phyloP scores from a whole-genome alignment of 2,113 vertebrate species.

The Grammomys surdaster region DNA sequence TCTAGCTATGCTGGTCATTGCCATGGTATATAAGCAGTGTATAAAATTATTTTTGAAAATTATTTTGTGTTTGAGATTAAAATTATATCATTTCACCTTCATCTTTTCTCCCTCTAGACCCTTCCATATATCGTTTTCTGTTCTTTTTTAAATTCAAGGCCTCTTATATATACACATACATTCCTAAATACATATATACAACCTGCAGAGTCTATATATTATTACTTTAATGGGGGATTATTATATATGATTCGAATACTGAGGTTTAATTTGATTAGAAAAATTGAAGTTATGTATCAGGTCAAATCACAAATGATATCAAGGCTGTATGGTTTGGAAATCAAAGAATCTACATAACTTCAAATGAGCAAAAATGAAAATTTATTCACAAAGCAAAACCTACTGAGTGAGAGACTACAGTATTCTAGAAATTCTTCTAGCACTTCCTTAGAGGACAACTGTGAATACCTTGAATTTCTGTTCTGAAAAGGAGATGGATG shows the following conservation, averaged over 20 bases:
- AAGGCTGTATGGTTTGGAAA: background rate
- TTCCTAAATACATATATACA: background rate
- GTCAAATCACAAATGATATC: background rate
- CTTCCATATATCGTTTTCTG: background rate
- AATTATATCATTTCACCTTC: background rate
- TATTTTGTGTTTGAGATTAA: background rate
- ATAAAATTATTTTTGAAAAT: background rate
- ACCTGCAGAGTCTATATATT: background rate
- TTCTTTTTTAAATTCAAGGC: background rate
- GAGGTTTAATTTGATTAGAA: background rate
- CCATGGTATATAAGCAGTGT: background rate
- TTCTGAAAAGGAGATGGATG: background rate
- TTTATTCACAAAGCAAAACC: background rate
- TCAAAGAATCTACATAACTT: slow-evolving; percentile 3
- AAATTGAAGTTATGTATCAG: background rate
- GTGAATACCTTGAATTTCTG: background rate
- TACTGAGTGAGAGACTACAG: background rate
- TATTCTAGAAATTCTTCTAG: background rate
- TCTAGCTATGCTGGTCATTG: background rate
- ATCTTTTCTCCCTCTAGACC: background rate
- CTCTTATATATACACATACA: background rate
- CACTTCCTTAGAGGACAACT: background rate
- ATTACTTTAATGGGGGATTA: background rate
- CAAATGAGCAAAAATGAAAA: background rate
- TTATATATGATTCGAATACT: background rate